Evolutionary conservation across 2,797 vertebrate species (phyloP).

Genomic region (Apogon talboti): DNA sequence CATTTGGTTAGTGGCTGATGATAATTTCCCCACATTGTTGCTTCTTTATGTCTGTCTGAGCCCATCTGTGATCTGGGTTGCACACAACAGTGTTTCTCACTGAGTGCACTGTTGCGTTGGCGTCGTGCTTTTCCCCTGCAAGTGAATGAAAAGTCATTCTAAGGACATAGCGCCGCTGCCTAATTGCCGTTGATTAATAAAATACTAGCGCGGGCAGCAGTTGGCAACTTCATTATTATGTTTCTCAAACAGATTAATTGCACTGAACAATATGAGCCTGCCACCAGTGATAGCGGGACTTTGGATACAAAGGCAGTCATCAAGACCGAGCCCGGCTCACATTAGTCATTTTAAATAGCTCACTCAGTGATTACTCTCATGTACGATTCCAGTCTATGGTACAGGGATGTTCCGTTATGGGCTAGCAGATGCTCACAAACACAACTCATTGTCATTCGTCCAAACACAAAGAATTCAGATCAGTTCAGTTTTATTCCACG

Average conservation of each 20-base stretch:
- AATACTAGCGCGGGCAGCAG: slow-evolving; percentile 70
- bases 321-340: slow-evolving; percentile 42
- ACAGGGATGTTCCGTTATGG: background rate
- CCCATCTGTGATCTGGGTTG: slow-evolving; percentile 55
- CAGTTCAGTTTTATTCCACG: background rate
- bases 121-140: slow-evolving; percentile 14
- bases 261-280: slow-evolving; percentile 69
- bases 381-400: slow-evolving; percentile 21
- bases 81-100: slow-evolving; percentile 13
- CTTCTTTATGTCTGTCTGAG: slow-evolving; percentile 49
- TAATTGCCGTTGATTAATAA: slow-evolving; percentile 81
- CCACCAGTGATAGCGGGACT: slow-evolving; percentile 61
- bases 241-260: slow-evolving; percentile 78
- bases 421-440: slow-evolving; percentile 27
- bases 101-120: slow-evolving; percentile 20
- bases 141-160: slow-evolving; percentile 70
- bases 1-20: slow-evolving; percentile 39
- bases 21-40: slow-evolving; percentile 48
- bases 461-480: background rate
- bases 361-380: slow-evolving; percentile 54
- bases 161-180: slow-evolving; percentile 65
- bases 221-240: slow-evolving; percentile 76
- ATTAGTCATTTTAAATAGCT: slow-evolving; percentile 75
- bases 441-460: slow-evolving; percentile 2
- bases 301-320: slow-evolving; percentile 69